Evolutionary conservation across 2,797 vertebrate genomes (phyloP).

Genomic region (Acanthornis magna): DNA sequence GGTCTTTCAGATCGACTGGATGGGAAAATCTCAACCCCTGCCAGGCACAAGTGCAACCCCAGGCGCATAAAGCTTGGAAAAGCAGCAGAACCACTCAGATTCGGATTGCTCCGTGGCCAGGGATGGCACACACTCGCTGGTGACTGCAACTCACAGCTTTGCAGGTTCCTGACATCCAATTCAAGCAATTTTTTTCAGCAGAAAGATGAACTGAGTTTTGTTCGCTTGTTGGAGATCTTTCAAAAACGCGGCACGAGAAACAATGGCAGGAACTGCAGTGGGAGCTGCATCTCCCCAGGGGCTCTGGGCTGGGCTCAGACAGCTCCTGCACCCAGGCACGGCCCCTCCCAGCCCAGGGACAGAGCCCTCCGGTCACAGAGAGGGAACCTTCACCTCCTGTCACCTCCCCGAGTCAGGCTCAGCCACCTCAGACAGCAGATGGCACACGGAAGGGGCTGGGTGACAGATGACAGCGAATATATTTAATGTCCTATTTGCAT

Average conservation of each 20-base stretch:
- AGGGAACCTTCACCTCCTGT: not conserved
- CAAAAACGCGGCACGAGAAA: not conserved
- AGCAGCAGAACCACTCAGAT: not conserved
- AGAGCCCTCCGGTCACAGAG: not conserved
- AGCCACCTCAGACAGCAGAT: constrained; percentile 35
- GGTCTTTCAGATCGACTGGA: not conserved
- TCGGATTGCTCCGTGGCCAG: not conserved
- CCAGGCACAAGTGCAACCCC: not conserved
- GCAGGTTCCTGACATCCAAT: not conserved
- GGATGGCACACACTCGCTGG: not conserved
- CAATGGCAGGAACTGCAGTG: constrained; percentile 22
- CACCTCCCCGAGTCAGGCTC: not conserved
- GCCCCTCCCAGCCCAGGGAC: not conserved
- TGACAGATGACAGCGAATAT: constrained; percentile 9
- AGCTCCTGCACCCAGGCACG: not conserved
- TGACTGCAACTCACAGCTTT: not conserved
- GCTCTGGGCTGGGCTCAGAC: not conserved
- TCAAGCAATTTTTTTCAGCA: not conserved
- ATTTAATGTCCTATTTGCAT: constrained; percentile 33
- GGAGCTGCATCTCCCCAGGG: not conserved
- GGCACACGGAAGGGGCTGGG: not conserved
- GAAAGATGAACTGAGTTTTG: not conserved
- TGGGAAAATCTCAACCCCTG: not conserved
- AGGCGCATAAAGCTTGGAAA: not conserved
- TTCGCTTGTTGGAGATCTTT: not conserved